Conservation (phyloP, 2,888 invertebrate genomes). For the Lapara coniferarum region DNA sequence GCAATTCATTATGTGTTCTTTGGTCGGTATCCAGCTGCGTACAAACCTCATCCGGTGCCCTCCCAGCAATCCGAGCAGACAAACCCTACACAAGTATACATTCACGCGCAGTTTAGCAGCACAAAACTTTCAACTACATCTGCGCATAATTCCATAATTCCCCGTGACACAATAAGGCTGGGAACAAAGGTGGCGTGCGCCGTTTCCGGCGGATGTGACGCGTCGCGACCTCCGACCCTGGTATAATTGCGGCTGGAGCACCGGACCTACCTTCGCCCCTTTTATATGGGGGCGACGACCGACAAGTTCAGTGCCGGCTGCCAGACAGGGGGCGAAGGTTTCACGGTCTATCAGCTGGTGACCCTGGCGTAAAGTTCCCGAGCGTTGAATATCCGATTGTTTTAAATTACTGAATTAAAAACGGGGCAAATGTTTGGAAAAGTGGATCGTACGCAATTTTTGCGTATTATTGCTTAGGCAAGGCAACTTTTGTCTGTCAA, state of each 20-base stretch:
- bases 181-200: conserved; percentile 47
- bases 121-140: conserved; percentile 18
- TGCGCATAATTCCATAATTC: conserved; percentile 26
- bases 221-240: conserved; percentile 47
- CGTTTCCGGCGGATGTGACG: conserved; percentile 54
- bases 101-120: not conserved
- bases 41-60: no score
- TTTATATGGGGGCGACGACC: conserved; percentile 20
- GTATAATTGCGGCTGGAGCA: conserved; percentile 44
- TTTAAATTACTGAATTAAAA: not conserved
- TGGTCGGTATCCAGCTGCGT: no score
- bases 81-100: not conserved
- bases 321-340: conserved; percentile 5
- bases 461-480: no score
- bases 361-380: not conserved
- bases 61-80: not conserved
- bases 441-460: no score
- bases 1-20: no score
- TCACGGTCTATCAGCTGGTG: not conserved
- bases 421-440: no score
- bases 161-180: conserved; percentile 24
- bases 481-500: no score
- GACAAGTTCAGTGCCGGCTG: conserved; percentile 4
- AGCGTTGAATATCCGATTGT: not conserved
- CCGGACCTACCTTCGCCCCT: conserved; percentile 8